Percentiles rank a stretch among this genome's conserved stretches.
Evolutionary conservation across 2,797 vertebrate species (phyloP).

Genomic region (Ptychobarbus kaznakovi): DNA sequence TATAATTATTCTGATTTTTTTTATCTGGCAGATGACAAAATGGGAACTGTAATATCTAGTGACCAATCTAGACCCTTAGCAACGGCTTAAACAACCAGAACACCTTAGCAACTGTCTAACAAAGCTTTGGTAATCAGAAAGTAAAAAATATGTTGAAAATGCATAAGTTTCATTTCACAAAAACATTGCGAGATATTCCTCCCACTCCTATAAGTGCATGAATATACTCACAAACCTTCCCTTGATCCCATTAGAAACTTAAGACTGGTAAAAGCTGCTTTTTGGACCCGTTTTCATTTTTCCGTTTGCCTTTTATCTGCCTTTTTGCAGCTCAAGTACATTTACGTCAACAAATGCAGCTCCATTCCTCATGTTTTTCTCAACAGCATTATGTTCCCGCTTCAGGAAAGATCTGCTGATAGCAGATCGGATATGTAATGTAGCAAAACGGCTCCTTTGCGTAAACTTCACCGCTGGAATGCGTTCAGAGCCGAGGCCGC

Average conservation of each 20-base stretch:
- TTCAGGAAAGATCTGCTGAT: slow-evolving; percentile 33
- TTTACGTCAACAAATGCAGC: background rate
- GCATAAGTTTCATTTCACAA: background rate
- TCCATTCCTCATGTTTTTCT: slow-evolving; percentile 26
- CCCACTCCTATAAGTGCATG: background rate
- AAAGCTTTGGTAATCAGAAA: background rate
- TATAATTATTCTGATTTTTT: no score
- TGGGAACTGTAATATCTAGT: background rate
- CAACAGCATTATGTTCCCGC: background rate
- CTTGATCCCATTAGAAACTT: background rate
- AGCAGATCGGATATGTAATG: slow-evolving; percentile 33
- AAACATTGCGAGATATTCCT: background rate
- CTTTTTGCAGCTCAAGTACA: slow-evolving; percentile 10
- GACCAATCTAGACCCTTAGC: background rate
- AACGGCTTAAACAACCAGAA: background rate
- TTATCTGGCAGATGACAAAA: background rate
- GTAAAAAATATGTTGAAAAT: background rate
- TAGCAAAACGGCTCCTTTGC: slow-evolving; percentile 36
- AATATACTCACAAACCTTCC: background rate
- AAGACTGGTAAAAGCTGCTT: slow-evolving; percentile 17
- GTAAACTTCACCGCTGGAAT: slow-evolving; percentile 34
- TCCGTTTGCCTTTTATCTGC: background rate
- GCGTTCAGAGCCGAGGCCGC: background rate
- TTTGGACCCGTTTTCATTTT: slow-evolving; percentile 18
- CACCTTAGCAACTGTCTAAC: background rate